Percentiles rank a stretch among this genome's conserved stretches.
These are phyloP conservation scores for Drepanosiphum platanoidis DNA, from an alignment of 2,888 invertebrate genomes.

Conservation along the genomic window DNA sequence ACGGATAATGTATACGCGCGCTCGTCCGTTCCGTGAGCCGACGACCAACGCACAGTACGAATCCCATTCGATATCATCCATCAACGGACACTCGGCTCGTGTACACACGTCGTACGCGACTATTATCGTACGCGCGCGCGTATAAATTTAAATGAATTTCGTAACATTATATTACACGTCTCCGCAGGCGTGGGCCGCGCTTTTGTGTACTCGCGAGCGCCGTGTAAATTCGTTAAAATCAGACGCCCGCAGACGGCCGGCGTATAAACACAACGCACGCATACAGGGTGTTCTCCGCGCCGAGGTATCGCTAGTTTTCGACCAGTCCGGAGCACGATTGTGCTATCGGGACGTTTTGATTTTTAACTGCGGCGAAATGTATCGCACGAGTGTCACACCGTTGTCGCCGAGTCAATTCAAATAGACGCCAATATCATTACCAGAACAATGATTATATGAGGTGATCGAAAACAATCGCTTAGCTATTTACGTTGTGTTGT, in stretches of 20 bases:
- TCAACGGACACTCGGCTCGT: neutral
- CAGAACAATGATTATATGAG: too few relatives aligned
- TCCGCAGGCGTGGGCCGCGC: neutral
- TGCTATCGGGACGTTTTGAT: too few relatives aligned
- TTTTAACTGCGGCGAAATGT: too few relatives aligned
- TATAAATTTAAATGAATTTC: constrained; percentile 1
- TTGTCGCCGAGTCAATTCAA: too few relatives aligned
- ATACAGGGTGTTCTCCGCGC: too few relatives aligned
- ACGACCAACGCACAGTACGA: constrained; percentile 34
- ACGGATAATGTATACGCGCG: neutral
- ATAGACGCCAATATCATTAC: too few relatives aligned
- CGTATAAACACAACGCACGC: neutral
- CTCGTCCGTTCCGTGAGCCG: neutral
- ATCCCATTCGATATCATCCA: constrained; percentile 26
- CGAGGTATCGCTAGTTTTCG: too few relatives aligned
- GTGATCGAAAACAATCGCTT: too few relatives aligned
- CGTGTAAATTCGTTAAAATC: constrained; percentile 48
- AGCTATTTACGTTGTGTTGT: too few relatives aligned
- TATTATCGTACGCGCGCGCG: neutral
- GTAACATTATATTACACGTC: constrained; percentile 44
- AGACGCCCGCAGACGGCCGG: neutral
- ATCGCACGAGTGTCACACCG: too few relatives aligned
- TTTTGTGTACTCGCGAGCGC: neutral
- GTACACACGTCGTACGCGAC: neutral
- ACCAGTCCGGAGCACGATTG: too few relatives aligned